phyloP scores from a whole-genome alignment of 2,113 vertebrate species.

The Merops nubicus region DNA sequence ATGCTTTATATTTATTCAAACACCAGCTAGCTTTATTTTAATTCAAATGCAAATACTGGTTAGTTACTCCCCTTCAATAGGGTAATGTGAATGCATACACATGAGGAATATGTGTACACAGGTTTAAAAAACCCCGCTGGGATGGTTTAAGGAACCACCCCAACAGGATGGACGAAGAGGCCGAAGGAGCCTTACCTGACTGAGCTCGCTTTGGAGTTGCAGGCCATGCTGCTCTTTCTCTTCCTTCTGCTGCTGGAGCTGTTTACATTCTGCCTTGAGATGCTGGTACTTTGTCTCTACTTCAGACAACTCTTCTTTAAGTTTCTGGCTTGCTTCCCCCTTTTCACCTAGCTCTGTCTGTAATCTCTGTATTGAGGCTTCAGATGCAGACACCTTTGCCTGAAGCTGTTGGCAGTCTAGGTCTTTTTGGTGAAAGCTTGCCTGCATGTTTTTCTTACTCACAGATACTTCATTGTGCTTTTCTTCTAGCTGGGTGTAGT shows the following conservation, averaged over 20 bases:
- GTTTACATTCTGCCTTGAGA: constrained; percentile 92
- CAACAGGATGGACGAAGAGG: neutral
- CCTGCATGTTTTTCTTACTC: constrained; percentile 84
- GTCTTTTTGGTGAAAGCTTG: constrained; percentile 86
- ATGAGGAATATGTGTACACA: neutral
- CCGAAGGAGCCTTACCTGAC: constrained; percentile 81
- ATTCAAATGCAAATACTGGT: neutral
- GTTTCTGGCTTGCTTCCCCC: constrained; percentile 79
- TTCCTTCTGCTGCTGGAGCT: constrained; percentile 91
- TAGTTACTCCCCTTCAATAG: neutral
- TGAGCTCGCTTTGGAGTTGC: constrained; percentile 91
- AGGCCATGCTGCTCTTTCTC: constrained; percentile 90
- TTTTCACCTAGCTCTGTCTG: constrained; percentile 84
- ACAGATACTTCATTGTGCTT: constrained; percentile 80
- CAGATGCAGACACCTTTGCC: constrained; percentile 78
- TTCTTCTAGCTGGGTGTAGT: constrained; percentile 85
- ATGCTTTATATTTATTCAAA: neutral
- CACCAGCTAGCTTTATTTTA: neutral
- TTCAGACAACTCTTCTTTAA: constrained; percentile 87
- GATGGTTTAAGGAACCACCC: neutral
- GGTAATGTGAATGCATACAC: neutral
- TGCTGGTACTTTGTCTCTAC: constrained; percentile 89
- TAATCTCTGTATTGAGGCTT: constrained; percentile 82
- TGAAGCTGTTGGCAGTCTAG: constrained; percentile 91
- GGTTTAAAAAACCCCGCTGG: neutral